Evolutionary conservation across 2,888 invertebrate genomes (phyloP), one percentile per base, ranked within the genome.

Genomic region (Pinctada fucata): DNA sequence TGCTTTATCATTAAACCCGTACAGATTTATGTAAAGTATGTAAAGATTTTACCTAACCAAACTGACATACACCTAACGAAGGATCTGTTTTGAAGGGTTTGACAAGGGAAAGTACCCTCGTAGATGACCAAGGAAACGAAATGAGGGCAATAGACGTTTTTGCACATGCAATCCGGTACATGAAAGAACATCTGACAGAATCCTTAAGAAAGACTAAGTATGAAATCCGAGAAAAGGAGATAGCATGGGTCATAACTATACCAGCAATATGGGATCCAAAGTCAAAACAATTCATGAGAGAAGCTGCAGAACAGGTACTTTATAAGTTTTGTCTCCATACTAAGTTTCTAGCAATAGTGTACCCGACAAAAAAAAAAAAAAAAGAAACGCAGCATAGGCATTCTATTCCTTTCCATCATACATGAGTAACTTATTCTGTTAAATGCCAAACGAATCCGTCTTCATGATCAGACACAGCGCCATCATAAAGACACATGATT

Each of bases 161-260:
- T 51, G 71, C 71, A 8, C n/a, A 51, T 48, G 49, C 71, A 49
- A 71, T 71, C 71, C 6, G 49, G 6, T 71, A 71, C 31, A 16
- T 71, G 13, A 49, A n/a, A 8, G n/a, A 71, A 71, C 8, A 6
- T 10, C 58, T 58, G 8, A 6, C 13, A 6, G 58, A 6, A 10
- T 6, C 6, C 13, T 10, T 58, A 58, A 6, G 13, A 58, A 58
- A 58, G 58, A 58, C 6, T 10, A 13, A 13, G 58, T 6, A 6
- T 58, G 13, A 58, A 10, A 58, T 58, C 6, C 58, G 58, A 58
- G 58, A 58, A 6, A 58, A 13, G 13, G 58, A 58, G 58, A 58
- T 58, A 58, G 8, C 6, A 58, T 58, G 58, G 58, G 58, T 58
- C 8, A 6, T 58, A 13, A 58, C 58, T 13, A 58, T 58, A 58